Evolutionary conservation across 2,888 invertebrate species (phyloP).

Genomic region (Elysia crispata): DNA sequence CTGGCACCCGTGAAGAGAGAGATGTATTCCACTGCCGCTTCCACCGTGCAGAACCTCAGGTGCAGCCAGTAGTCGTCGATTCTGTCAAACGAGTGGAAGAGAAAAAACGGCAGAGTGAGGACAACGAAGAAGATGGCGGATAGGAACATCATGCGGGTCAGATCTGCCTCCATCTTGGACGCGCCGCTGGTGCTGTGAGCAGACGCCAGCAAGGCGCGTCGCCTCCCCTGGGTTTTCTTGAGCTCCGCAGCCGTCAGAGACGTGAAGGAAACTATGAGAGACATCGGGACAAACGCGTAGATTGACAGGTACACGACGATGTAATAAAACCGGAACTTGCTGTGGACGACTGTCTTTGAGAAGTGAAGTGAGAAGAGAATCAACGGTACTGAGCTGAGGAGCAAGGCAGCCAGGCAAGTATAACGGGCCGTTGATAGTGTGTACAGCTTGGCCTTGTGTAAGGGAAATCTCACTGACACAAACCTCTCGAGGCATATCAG

Average conservation of each 20-base stretch:
- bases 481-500: slow-evolving; percentile 41
- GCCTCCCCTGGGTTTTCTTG: too few relatives aligned
- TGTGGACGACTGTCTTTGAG: slow-evolving; percentile 27
- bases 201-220: too few relatives aligned
- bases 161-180: slow-evolving; percentile 32
- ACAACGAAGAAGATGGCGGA: slow-evolving; percentile 24
- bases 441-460: slow-evolving; percentile 32
- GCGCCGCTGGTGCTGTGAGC: background rate
- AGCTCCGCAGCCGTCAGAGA: too few relatives aligned
- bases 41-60: slow-evolving; percentile 12
- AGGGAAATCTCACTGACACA: slow-evolving; percentile 27
- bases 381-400: background rate
- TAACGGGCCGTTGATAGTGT: slow-evolving; percentile 18
- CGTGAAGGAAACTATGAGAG: too few relatives aligned
- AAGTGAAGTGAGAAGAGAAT: background rate
- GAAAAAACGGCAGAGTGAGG: slow-evolving; percentile 33
- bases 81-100: background rate
- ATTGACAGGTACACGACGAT: too few relatives aligned
- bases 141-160: slow-evolving; percentile 39
- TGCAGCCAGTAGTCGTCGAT: background rate
- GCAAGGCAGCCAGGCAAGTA: slow-evolving; percentile 1
- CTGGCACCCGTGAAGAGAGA: background rate
- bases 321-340: slow-evolving; percentile 6
- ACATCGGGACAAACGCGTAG: too few relatives aligned
- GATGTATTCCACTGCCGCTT: slow-evolving; percentile 15